A percentile compares a stretch with the other conserved stretches of the same genome.
Conservation (phyloP, 2,888 invertebrate species). For the Papilio gigon region DNA sequence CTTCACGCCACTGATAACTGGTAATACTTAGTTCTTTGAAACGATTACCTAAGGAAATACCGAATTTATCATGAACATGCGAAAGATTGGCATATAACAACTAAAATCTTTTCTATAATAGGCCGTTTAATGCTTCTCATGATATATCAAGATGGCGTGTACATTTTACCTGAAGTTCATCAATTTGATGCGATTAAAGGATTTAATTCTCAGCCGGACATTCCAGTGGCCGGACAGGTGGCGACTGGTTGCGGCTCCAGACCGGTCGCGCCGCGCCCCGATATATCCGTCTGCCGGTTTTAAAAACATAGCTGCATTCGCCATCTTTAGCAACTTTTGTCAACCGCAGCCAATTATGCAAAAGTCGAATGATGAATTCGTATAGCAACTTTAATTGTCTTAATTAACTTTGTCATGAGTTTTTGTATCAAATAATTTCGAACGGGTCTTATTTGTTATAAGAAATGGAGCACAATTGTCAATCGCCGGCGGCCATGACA, state of each 20-base stretch:
- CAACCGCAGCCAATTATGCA: slow-evolving; percentile 48
- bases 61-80: not conserved
- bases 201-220: slow-evolving; percentile 62
- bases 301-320: slow-evolving; percentile 52
- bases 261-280: slow-evolving; percentile 57
- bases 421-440: not conserved
- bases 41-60: not conserved
- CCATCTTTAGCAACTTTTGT: slow-evolving; percentile 49
- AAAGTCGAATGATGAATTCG: slow-evolving; percentile 37
- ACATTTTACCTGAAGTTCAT: slow-evolving; percentile 32
- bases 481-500: slow-evolving; percentile 5
- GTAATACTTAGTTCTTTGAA: not conserved
- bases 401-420: slow-evolving; percentile 16
- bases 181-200: slow-evolving; percentile 47
- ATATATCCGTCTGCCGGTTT: slow-evolving; percentile 42
- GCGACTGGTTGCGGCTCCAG: slow-evolving; percentile 66
- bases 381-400: slow-evolving; percentile 22
- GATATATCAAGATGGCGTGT: not conserved
- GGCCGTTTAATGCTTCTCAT: not conserved
- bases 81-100: not conserved
- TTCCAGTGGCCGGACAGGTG: slow-evolving; percentile 71
- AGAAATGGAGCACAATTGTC: not conserved
- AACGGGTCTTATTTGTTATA: not conserved
- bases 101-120: not conserved
- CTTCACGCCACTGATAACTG: not conserved